Evolutionary conservation across 1,140 invertebrate species (phyloP).

Genomic region (Araneus ventricosus): DNA sequence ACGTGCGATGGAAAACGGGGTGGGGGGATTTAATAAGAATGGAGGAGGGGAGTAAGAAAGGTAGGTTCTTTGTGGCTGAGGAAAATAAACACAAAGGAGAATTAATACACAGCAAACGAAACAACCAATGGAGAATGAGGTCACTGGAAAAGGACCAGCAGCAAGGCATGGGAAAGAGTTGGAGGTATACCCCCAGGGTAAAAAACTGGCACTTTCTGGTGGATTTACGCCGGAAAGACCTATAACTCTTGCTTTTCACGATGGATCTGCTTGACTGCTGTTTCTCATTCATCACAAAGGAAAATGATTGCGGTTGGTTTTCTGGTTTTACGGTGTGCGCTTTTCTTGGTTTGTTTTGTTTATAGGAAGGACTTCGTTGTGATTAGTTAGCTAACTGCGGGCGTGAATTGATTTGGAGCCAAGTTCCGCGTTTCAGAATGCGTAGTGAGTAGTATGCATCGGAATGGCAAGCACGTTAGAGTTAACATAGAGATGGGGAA

Average conservation of each 20-base stretch:
- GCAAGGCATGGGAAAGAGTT: slow-evolving; percentile 30
- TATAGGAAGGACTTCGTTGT: not conserved
- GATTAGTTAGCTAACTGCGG: not conserved
- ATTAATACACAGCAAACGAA: slow-evolving; percentile 16
- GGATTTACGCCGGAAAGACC: slow-evolving; percentile 3
- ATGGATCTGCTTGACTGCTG: slow-evolving; percentile 3
- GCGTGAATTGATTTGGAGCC: not conserved
- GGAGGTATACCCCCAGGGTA: slow-evolving; percentile 24
- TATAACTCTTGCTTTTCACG: not conserved
- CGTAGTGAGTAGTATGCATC: no score
- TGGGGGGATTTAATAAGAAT: not conserved
- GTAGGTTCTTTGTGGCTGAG: not conserved
- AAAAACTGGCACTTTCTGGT: not conserved
- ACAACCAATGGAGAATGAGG: slow-evolving; percentile 50
- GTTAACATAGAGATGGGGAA: no score
- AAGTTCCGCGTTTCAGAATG: not conserved
- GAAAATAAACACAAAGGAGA: slow-evolving; percentile 62
- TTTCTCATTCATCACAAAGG: not conserved
- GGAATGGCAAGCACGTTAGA: no score
- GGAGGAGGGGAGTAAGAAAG: not conserved
- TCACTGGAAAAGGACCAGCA: slow-evolving; percentile 36
- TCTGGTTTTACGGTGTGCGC: not conserved
- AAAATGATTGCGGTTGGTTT: slow-evolving; percentile 17
- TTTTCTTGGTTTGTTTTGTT: not conserved
- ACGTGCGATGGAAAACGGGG: not conserved